These are phyloP conservation scores for Numenius arquata DNA, from an alignment of 2,113 vertebrate species.

Conservation along the genomic window DNA sequence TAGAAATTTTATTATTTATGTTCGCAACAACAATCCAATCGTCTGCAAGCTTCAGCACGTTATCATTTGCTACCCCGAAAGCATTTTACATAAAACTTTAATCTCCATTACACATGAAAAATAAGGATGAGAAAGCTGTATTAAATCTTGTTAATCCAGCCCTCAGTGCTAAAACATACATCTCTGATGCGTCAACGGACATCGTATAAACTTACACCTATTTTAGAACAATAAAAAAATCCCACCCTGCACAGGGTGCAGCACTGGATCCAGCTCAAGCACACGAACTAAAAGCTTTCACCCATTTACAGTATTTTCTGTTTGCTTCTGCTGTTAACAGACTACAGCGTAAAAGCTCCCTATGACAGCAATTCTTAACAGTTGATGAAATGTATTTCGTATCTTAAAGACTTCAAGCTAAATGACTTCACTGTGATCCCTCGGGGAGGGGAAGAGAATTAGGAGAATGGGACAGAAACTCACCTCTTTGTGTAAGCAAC, in stretches of 20 bases:
- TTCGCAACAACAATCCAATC: neutral
- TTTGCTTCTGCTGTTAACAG: neutral
- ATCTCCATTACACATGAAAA: neutral
- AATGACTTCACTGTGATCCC: neutral
- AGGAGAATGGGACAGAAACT: neutral
- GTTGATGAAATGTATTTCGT: accelerated
- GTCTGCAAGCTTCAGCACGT: neutral
- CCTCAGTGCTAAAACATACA: neutral
- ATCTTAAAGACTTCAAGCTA: neutral
- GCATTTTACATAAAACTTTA: neutral
- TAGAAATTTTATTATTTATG: neutral
- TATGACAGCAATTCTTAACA: neutral
- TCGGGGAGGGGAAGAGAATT: neutral
- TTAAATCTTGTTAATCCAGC: neutral
- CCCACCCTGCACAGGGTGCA: neutral
- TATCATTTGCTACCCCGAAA: neutral
- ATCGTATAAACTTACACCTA: neutral
- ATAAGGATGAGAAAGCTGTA: neutral
- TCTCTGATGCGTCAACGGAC: neutral
- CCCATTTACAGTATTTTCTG: neutral
- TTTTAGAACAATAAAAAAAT: neutral
- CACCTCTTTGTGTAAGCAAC: neutral
- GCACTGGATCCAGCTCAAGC: neutral
- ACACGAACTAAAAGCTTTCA: neutral
- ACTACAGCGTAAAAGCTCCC: neutral